phyloP scores from a whole-genome alignment of 2,797 vertebrate species.

The Galago senegalensis region DNA sequence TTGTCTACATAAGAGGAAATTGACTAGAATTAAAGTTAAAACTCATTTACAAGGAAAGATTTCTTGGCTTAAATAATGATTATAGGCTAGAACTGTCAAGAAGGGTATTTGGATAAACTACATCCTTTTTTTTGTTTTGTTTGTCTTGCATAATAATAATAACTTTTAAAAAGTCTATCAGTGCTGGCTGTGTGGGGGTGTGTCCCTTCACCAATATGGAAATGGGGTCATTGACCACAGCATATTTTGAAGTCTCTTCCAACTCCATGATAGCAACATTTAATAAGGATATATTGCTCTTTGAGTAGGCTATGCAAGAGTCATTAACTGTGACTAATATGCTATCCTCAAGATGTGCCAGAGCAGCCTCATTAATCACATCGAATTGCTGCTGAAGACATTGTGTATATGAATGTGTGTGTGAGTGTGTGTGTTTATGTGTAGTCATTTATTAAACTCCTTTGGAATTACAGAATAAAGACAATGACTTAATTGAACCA shows the following conservation, averaged over 20 bases:
- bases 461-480: slow-evolving; percentile 68
- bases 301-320: slow-evolving; percentile 54
- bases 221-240: slow-evolving; percentile 47
- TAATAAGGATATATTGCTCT: slow-evolving; percentile 74
- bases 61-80: slow-evolving; percentile 39
- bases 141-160: background rate
- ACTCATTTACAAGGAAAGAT: slow-evolving; percentile 46
- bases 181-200: background rate
- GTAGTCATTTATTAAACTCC: slow-evolving; percentile 56
- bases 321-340: slow-evolving; percentile 83
- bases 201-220: slow-evolving; percentile 7
- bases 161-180: background rate
- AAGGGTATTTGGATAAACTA: slow-evolving; percentile 26
- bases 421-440: background rate
- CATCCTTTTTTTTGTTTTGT: background rate
- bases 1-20: slow-evolving; percentile 8
- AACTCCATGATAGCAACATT: slow-evolving; percentile 63
- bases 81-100: slow-evolving; percentile 13
- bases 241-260: slow-evolving; percentile 32
- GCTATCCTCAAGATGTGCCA: slow-evolving; percentile 67
- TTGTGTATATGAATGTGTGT: background rate
- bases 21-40: slow-evolving; percentile 50
- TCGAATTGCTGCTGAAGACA: slow-evolving; percentile 42
- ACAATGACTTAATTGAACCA: slow-evolving; percentile 50
- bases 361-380: slow-evolving; percentile 64